Base-by-base conservation (phyloP, 2,113 vertebrate species). In the Pungitius pungitius region DNA sequence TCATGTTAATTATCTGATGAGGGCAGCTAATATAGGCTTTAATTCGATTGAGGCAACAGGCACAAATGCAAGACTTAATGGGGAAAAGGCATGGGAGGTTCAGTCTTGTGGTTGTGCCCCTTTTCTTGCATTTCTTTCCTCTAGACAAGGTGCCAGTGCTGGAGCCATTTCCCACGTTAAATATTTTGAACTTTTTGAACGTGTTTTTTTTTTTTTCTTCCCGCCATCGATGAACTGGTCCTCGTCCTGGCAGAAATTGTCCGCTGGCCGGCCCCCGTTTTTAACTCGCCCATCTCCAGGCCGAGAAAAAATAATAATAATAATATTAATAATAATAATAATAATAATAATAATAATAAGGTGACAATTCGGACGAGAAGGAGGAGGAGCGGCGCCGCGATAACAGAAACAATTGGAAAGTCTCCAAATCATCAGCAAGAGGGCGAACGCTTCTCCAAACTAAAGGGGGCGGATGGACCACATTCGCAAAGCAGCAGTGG, bases 71-170 rank as follows among this genome's bases (percentile, higher is more conserved):
- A 79, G 83, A 87, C 75, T 52, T 60, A 4, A 73, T 15, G 43
- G 59, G 67, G 58, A 87, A n/a, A 85, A 81, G 60, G 57, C n/a
- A 30, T 58, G 24, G 22, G 18, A 45, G 78, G 24, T 83, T 86
- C 63, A 85, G 73, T 86, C 84, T 79, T 2, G 39, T 56, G 20
- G 56, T 73, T 77, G 27, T 57, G 67, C 51, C 42, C n/a, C 27
- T 73, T 57, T 56, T 76, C n/a, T 35, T 30, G 17, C 14, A 42
- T 42, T 27, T 64, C 22, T 61, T 65, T 65, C 64, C 11, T 2
- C 62, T 51, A 60, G 56, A 81, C 65, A 75, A 77, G 80, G 77
- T 77, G 75, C 75, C 78, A 66, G 76, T 82, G 81, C 80, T 81
- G 77, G 80, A 77, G 72, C 66, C 58, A 20, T 49, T 69, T 59